Conservation (phyloP, 1,140 invertebrate genomes). For the Bombus polaris region DNA sequence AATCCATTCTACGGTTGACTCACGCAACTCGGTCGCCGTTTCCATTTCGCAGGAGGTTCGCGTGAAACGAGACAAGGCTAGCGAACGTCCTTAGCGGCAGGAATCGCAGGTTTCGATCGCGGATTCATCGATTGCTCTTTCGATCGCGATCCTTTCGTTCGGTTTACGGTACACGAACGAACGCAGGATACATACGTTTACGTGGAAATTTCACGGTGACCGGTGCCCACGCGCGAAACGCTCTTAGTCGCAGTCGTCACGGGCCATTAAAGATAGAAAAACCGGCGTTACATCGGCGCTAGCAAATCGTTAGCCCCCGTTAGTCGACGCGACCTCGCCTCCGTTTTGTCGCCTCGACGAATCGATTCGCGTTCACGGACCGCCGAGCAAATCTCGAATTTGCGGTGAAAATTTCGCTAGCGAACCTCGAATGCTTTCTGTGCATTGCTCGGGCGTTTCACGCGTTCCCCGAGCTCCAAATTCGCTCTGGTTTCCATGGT, state of each 20-base stretch:
- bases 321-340: background rate
- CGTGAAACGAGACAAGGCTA: background rate
- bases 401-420: background rate
- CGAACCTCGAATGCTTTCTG: background rate
- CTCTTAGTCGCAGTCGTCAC: constrained; percentile 2
- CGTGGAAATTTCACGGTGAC: background rate
- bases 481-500: background rate
- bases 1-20: background rate
- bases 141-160: background rate
- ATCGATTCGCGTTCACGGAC: background rate
- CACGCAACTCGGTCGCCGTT: background rate
- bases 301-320: constrained; percentile 8
- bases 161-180: background rate
- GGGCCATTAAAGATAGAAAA: constrained; percentile 29
- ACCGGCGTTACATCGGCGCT: constrained; percentile 23
- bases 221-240: background rate
- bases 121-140: constrained; percentile 19
- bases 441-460: background rate
- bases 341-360: background rate
- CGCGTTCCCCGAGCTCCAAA: background rate
- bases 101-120: background rate
- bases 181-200: too few species aligned
- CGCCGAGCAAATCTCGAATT: background rate
- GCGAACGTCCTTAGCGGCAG: background rate
- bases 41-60: background rate